phyloP scores from a whole-genome alignment of 2,888 invertebrate genomes.

The Caenorhabditis becei region DNA sequence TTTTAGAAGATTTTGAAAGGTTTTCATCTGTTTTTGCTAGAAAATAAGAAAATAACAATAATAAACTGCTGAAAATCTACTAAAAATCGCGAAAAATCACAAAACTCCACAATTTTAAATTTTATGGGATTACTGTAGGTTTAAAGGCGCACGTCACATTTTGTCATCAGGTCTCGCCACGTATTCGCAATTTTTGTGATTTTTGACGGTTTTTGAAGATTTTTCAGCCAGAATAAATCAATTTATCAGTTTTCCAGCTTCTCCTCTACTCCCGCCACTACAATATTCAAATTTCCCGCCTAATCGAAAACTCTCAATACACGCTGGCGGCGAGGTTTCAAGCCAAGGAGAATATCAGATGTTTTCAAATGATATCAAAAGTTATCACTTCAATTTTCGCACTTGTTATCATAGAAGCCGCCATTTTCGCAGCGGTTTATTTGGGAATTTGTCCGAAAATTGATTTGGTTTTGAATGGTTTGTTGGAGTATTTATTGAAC shows the following conservation, averaged over 20 bases:
- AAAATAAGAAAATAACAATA: too few relatives aligned
- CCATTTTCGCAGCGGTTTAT: not conserved
- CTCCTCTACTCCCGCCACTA: not conserved
- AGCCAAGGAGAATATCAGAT: conserved; percentile 11
- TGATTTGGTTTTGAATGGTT: not conserved
- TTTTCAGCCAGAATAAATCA: too few relatives aligned
- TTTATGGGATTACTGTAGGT: too few relatives aligned
- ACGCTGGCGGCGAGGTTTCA: conserved; percentile 11
- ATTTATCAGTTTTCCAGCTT: not conserved
- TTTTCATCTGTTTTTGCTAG: too few relatives aligned
- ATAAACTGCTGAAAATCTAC: too few relatives aligned
- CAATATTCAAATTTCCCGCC: not conserved
- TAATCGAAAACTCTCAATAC: not conserved
- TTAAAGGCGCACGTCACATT: too few relatives aligned
- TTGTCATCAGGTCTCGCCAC: too few relatives aligned
- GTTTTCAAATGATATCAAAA: not conserved
- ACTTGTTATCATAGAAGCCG: not conserved
- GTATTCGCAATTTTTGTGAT: not conserved
- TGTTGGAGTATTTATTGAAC: not conserved
- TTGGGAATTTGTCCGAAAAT: not conserved
- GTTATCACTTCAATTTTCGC: not conserved
- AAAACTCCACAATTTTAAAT: too few relatives aligned
- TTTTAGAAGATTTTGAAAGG: too few relatives aligned
- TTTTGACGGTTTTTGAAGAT: not conserved
- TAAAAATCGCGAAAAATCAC: too few relatives aligned